Base-by-base conservation (phyloP, 2,797 vertebrate genomes). In the Petrocephalus schoutedeni region DNA sequence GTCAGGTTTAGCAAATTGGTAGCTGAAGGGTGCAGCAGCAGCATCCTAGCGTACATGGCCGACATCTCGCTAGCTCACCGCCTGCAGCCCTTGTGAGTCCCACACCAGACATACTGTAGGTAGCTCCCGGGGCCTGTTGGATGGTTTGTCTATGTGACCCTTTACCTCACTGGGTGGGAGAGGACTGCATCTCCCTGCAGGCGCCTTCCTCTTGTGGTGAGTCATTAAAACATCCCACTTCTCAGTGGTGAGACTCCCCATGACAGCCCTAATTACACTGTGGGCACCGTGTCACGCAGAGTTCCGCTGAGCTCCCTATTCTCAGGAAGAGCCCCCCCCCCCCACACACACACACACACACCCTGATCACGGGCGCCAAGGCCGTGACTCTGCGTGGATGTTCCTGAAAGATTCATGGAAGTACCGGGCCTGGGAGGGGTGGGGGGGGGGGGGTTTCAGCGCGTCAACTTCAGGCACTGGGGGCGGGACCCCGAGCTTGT, bases 221-320 rank as follows among this genome's bases (percentile, higher is more conserved):
- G 57, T 88, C 87, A 88, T 88, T 88, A 88, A 80, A 54, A 16
- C 19, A 14, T 82, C 56, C 54, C 1, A 45, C 23, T 28, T 14
- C 74, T 80, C 74, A 14, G 51, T 41, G 71, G 21, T 14, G 71
- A 58, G 32, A 45, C 77, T 85, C 87, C 58, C 54, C 57, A 41
- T 53, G 80, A 88, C 80, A 59, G 57, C 36, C 36, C 80, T 67
- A 88, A 84, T 88, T 83, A 83, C 77, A 87, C 54, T 6, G 86
- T 61, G 80, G 32, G 74, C 36, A 51, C 56, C 58, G 74, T 82
- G 74, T 21, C 57, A 32, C 28, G 10, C 14, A 36, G 23, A 74
- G 21, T 28, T 71, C 3, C 53, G 2, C 51, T 32, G 64, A 82
- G 45, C 32, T 19, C 5, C 41, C 71, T 77, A 14, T n/a, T 45